Conservation (phyloP, 2,797 vertebrate species). For the Esox masquinongy region DNA sequence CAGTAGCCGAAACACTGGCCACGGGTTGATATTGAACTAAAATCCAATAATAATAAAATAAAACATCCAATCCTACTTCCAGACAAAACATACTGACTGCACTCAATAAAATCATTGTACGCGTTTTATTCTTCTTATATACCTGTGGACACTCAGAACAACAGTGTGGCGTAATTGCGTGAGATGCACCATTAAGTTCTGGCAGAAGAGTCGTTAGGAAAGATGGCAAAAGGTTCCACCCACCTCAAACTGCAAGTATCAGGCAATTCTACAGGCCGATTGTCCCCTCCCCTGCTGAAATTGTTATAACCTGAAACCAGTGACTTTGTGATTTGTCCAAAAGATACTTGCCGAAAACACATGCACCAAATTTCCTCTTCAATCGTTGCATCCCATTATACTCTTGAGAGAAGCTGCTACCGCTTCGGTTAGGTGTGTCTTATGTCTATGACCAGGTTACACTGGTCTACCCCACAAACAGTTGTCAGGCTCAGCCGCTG, state of each 20-base stretch:
- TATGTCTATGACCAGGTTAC: not conserved
- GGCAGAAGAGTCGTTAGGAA: not conserved
- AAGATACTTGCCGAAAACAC: not conserved
- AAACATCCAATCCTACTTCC: not conserved
- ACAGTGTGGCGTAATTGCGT: not conserved
- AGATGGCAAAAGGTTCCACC: not conserved
- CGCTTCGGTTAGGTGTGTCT: not conserved
- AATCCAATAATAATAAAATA: not conserved
- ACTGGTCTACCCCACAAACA: not conserved
- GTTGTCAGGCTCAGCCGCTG: conserved; percentile 8
- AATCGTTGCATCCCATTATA: not conserved
- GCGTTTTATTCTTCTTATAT: not conserved
- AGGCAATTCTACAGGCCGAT: not conserved
- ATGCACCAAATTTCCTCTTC: not conserved
- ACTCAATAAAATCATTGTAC: not conserved
- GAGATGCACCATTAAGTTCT: not conserved
- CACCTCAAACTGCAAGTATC: not conserved
- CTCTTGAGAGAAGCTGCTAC: not conserved
- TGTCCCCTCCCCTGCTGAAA: not conserved
- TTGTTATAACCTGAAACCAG: not conserved
- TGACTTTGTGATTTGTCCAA: not conserved
- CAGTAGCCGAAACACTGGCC: not conserved
- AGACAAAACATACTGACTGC: not conserved
- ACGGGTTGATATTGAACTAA: not conserved
- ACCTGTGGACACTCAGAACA: not conserved